Conservation (phyloP, 2,113 vertebrate species). For the Buteo buteo region DNA sequence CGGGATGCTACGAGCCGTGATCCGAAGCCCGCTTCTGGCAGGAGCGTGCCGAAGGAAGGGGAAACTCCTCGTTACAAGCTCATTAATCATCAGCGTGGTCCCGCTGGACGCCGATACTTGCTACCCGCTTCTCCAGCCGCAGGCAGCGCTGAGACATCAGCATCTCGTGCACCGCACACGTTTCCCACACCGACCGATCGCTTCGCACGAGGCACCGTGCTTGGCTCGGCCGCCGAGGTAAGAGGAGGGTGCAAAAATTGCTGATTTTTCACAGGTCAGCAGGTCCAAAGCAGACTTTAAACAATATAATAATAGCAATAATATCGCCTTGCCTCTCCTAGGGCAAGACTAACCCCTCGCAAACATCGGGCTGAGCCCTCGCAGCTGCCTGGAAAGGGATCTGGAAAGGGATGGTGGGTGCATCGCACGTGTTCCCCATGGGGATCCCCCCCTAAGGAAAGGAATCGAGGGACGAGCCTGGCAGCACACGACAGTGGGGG, state of each 20-base stretch:
- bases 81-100: neutral
- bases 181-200: accelerated
- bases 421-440: accelerated
- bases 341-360: neutral
- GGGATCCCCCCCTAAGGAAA: neutral
- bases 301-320: neutral
- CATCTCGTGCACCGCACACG: accelerated
- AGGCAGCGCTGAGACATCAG: neutral
- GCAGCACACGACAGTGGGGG: accelerated
- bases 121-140: neutral
- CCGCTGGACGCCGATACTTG: neutral
- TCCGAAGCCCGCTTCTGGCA: neutral
- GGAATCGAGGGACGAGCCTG: accelerated
- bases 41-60: neutral
- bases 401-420: neutral
- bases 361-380: no score
- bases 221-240: accelerated
- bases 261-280: neutral
- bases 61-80: neutral
- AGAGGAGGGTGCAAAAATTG: neutral
- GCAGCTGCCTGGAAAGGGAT: neutral
- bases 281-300: neutral
- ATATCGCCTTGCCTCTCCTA: neutral
- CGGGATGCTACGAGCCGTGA: neutral
- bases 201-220: accelerated